Evolutionary conservation across 2,797 vertebrate species (phyloP), one percentile per base, ranked within the genome.

Genomic region (Serranus cabrilla): DNA sequence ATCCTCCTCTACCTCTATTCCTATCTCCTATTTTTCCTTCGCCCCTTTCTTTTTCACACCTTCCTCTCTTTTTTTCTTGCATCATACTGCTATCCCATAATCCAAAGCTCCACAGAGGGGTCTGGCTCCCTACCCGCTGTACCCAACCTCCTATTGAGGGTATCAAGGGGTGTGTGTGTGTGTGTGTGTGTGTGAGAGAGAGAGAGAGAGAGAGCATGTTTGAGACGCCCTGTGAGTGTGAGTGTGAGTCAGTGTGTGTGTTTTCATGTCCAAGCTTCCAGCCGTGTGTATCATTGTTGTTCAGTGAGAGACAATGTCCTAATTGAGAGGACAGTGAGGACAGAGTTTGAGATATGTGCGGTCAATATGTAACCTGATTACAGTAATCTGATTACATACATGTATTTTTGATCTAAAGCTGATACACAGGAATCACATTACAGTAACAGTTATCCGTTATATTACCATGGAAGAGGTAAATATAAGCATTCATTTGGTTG

Each of bases 81-180:
- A 69, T 82, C 87, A 83, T 52, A 74, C 81, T 87, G 87, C 82
- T 82, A 83, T 90, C 76, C 89, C 84, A 87, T 87, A 83, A 89
- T 93, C 80, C 76, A 80, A 78, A 78, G 69, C 82, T 87, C 75
- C 74, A 80, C 76, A 66, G 73, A 82, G 79, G 86, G 80, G 80
- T 64, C 57, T 58, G 10, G 59, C 75, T 78, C 84, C 83, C 78
- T 81, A 61, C 78, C 62, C 75, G 39, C 66, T 65, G 27, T 61
- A 81, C 66, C 64, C 76, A 57, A 76, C 75, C 86, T 87, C 85
- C 83, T 64, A 86, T 71, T 54, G 86, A 71, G 71, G 65, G 27
- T 74, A 77, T 87, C 63, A 80, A 80, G 68, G 72, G 39, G 31
- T 68, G 52, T 80, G 71, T 80, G 65, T 71, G 59, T 77, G 46